Percentiles rank a stretch among this genome's conserved stretches.
Conservation (phyloP, 1,140 invertebrate genomes). For the Lamellibrachia luymesi region DNA sequence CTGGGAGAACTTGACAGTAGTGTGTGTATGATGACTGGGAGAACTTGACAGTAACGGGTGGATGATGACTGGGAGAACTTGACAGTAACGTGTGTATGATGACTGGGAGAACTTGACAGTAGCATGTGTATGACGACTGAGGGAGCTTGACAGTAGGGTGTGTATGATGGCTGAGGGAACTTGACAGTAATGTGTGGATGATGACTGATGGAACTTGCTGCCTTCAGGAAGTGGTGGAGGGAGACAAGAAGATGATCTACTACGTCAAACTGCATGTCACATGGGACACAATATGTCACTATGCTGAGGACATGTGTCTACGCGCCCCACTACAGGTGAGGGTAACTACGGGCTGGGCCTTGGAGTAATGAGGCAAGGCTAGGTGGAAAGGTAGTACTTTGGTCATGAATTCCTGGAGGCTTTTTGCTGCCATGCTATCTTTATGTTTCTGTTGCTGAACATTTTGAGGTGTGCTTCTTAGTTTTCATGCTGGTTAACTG, state of each 20-base stretch:
- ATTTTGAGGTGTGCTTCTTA: background rate
- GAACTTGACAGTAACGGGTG: too few relatives aligned
- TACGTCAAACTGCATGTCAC: conserved; percentile 65
- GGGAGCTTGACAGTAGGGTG: too few relatives aligned
- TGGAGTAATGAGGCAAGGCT: background rate
- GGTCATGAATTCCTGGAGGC: too few relatives aligned
- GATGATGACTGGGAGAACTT: too few relatives aligned
- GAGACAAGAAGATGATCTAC: conserved; percentile 54
- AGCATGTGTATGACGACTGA: too few relatives aligned
- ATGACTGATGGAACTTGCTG: background rate
- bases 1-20: too few relatives aligned
- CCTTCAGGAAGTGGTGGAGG: conserved; percentile 45
- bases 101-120: too few relatives aligned
- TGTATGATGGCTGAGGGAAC: background rate
- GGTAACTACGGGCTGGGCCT: background rate
- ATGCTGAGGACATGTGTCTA: conserved; percentile 65
- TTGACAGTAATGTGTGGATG: background rate
- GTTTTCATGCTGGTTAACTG: too few relatives aligned
- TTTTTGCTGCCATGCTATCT: too few relatives aligned
- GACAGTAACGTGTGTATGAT: too few relatives aligned
- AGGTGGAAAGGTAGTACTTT: background rate
- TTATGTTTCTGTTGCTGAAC: background rate
- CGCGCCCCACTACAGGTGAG: conserved; percentile 64
- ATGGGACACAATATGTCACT: conserved; percentile 62
- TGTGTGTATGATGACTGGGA: too few relatives aligned